Base-by-base conservation (phyloP, 2,797 vertebrate genomes). In the Sebastes elongatus region DNA sequence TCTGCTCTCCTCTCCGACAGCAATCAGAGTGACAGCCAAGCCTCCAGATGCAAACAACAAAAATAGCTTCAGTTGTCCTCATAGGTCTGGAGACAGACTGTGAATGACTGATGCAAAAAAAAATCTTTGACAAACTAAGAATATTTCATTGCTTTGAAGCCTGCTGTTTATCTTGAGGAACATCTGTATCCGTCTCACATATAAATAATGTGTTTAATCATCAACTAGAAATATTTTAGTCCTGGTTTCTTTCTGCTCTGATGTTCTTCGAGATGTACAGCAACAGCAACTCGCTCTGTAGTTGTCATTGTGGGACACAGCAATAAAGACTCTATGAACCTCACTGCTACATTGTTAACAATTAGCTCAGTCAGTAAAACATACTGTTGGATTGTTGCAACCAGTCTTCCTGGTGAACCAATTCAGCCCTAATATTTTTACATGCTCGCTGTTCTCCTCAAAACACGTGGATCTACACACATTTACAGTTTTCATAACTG, bases 41-140 rank as follows among this genome's bases (percentile, higher is more conserved):
- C 75, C 76, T 74, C 33, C 20, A 69, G 82, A 85, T 78, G 74
- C 71, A 78, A 81, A 86, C 65, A 60, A 74, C 89, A 84, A 79
- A 92, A 91, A 89, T 89, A 91, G 71, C 74, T 82, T 73, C 28
- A 66, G 77, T 71, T 79, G 63, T 79, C 62, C 74, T 88, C 49
- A 28, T 11, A 74, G 23, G 66, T 73, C 75, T 22, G 3, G 22
- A 74, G 62, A 73, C 22, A 28, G 52, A 65, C 52, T 80, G 67
- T 59, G 59, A 81, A 4, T 46, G 60, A 78, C 73, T 65, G 57
- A 76, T 28, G 11, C 8, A 46, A 68, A 66, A 53, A 53, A 62
- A 38, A 38, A 38, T 59, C 18, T 61, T 42, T 62, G 52, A 73
- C 33, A 68, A 63, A 66, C 76, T 62, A 22, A 60, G 25, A 74